Evolutionary conservation across 2,797 vertebrate genomes (phyloP).

Genomic region (Argya squamiceps): DNA sequence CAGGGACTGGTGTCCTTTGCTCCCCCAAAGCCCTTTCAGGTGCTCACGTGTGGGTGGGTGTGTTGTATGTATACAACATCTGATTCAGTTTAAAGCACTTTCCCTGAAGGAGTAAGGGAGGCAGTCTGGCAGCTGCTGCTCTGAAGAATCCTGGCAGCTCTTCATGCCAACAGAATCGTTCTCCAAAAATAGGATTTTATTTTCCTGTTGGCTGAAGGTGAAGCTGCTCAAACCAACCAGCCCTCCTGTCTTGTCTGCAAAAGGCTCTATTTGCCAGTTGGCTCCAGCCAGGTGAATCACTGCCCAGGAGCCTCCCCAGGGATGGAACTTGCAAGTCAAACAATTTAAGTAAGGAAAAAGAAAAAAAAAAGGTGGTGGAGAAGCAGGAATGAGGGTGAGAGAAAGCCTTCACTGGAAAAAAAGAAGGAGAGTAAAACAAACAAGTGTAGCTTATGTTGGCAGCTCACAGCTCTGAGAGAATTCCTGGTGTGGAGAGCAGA

Average conservation of each 20-base stretch:
- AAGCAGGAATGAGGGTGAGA: not conserved
- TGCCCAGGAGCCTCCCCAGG: slow-evolving; percentile 49
- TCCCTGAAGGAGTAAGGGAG: slow-evolving; percentile 58
- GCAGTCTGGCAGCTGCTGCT: slow-evolving; percentile 67
- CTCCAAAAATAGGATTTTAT: slow-evolving; percentile 79
- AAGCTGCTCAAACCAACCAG: slow-evolving; percentile 58
- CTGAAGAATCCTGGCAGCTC: slow-evolving; percentile 57
- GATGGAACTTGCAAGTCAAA: slow-evolving; percentile 45
- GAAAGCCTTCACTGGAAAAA: slow-evolving; percentile 27
- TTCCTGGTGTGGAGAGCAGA: slow-evolving; percentile 10
- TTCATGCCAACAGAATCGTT: slow-evolving; percentile 61
- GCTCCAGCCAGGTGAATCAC: slow-evolving; percentile 56
- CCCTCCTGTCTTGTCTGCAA: slow-evolving; percentile 69
- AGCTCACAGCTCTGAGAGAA: not conserved
- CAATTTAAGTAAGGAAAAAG: not conserved
- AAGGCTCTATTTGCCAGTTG: slow-evolving; percentile 64
- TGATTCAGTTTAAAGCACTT: slow-evolving; percentile 61
- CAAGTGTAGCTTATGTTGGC: slow-evolving; percentile 51
- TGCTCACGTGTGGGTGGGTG: not conserved
- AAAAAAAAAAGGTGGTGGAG: not conserved
- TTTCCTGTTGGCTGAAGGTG: slow-evolving; percentile 75
- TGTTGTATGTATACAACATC: slow-evolving; percentile 37
- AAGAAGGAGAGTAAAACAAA: slow-evolving; percentile 48
- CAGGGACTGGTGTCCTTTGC: not conserved
- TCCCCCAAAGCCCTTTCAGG: not conserved